Evolutionary conservation across 2,888 invertebrate species (phyloP).

Genomic region (Eurois occulta): DNA sequence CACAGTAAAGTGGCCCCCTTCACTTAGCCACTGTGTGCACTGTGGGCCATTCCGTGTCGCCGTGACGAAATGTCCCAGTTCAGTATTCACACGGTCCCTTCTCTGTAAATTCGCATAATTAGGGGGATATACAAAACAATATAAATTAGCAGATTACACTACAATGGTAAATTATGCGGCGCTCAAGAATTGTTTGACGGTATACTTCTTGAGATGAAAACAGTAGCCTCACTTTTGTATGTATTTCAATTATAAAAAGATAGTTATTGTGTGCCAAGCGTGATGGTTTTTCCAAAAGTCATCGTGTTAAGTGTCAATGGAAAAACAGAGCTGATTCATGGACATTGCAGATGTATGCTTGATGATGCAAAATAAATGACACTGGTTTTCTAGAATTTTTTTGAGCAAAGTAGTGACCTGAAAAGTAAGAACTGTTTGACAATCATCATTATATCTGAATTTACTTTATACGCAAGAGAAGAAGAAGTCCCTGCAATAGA

Average conservation of each 20-base stretch:
- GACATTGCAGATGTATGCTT: neutral
- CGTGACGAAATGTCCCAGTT: conserved; percentile 78
- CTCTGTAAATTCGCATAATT: conserved; percentile 76
- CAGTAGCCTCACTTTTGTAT: conserved; percentile 11
- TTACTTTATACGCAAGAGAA: neutral
- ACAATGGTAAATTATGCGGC: conserved; percentile 53
- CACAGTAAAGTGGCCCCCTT: conserved; percentile 63
- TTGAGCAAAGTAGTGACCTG: neutral
- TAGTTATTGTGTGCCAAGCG: neutral
- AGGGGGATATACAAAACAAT: conserved; percentile 62
- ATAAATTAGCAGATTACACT: conserved; percentile 57
- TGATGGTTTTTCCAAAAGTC: neutral
- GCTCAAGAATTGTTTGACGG: conserved; percentile 43
- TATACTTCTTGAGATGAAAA: conserved; percentile 29
- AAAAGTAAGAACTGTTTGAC: neutral
- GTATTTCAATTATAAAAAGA: conserved; percentile 7
- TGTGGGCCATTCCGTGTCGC: conserved; percentile 42
- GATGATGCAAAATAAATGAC: neutral
- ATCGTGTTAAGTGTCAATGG: neutral
- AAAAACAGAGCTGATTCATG: neutral
- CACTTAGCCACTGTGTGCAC: conserved; percentile 57
- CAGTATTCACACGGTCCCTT: conserved; percentile 83
- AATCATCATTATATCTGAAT: neutral
- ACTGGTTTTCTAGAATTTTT: neutral
- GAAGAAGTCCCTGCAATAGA: neutral